Evolutionary conservation across 2,113 vertebrate species (phyloP).

Genomic region (Elaphurus davidianus): DNA sequence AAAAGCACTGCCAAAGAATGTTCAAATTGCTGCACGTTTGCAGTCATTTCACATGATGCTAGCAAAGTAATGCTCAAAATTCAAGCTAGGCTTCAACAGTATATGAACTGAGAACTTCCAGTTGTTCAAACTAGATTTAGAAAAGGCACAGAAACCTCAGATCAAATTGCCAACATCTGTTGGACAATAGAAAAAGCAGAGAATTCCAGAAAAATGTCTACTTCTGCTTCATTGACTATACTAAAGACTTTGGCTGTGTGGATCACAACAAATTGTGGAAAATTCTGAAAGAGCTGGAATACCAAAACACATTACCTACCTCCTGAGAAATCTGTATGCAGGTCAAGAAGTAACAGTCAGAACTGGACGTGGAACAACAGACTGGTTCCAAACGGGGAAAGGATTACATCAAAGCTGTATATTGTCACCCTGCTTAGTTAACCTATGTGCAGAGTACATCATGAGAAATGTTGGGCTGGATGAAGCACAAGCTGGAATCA

Average conservation of each 20-base stretch:
- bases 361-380: neutral
- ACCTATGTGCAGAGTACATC: neutral
- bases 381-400: neutral
- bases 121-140: neutral
- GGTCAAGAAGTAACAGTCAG: neutral
- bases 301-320: neutral
- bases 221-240: neutral
- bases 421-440: neutral
- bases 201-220: neutral
- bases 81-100: neutral
- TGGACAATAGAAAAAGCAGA: neutral
- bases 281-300: neutral
- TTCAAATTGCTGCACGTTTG: neutral
- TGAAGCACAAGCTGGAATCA: neutral
- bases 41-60: neutral
- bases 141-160: neutral
- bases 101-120: neutral
- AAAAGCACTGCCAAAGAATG: neutral
- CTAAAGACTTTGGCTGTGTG: neutral
- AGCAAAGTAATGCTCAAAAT: neutral
- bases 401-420: neutral
- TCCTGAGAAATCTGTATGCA: neutral
- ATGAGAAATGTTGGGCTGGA: neutral
- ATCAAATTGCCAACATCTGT: neutral
- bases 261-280: neutral